These are phyloP conservation scores for Drosophila lowei DNA, from an alignment of 1,140 invertebrate species.

Conservation along the genomic window DNA sequence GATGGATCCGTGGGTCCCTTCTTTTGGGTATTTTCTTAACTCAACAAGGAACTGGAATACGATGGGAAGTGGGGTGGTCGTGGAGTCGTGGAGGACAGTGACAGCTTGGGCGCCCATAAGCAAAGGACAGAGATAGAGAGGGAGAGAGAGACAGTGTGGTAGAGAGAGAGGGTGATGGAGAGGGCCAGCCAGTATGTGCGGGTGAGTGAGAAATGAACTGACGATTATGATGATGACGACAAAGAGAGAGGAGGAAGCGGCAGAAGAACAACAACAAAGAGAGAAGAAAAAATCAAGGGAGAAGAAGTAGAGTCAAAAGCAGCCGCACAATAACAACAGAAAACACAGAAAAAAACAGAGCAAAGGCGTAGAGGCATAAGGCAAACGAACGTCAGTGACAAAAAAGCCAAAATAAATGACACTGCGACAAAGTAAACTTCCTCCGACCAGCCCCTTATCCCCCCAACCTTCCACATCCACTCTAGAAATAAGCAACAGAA, in stretches of 20 bases:
- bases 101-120: conserved; percentile 1
- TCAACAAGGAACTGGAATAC: conserved; percentile 21
- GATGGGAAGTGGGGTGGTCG: background rate
- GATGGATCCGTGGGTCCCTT: background rate
- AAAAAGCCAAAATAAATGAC: conserved; percentile 79
- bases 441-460: conserved; percentile 12
- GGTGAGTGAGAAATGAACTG: conserved; percentile 23
- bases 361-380: background rate
- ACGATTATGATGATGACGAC: conserved; percentile 77
- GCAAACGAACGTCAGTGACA: conserved; percentile 47
- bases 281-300: conserved; percentile 19
- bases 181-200: too few relatives aligned
- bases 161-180: background rate
- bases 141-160: conserved; percentile 19
- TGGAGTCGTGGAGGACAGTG: background rate
- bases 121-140: background rate
- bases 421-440: conserved; percentile 80
- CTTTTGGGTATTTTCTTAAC: conserved; percentile 45
- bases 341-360: conserved; percentile 6
- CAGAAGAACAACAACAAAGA: conserved; percentile 1
- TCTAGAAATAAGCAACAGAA: conserved; percentile 50
- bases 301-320: background rate
- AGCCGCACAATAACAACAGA: background rate
- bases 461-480: background rate
- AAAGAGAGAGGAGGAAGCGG: conserved; percentile 11